phyloP scores from a whole-genome alignment of 2,113 vertebrate species.

The Lophura nycthemera region DNA sequence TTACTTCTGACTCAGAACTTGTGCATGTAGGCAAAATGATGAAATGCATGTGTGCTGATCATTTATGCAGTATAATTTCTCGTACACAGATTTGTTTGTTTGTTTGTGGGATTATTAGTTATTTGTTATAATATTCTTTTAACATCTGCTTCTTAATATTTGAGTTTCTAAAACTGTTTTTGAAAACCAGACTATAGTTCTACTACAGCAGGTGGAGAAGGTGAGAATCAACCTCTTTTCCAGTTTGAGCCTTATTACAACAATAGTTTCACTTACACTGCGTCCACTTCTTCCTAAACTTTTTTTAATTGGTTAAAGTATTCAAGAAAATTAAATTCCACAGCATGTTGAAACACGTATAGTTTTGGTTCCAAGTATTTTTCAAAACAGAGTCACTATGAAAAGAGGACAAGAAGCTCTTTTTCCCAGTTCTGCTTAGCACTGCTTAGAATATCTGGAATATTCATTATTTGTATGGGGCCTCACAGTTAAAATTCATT shows the following conservation, averaged over 20 bases:
- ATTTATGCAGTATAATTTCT: neutral
- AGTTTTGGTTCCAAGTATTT: neutral
- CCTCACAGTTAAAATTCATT: neutral
- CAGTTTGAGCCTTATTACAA: neutral
- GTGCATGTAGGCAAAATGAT: constrained; percentile 13
- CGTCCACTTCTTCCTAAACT: neutral
- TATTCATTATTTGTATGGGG: neutral
- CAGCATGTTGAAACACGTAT: neutral
- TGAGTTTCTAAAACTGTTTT: neutral
- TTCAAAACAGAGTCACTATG: neutral
- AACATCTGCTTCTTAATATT: neutral
- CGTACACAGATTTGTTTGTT: neutral
- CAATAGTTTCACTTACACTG: neutral
- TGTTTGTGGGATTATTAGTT: neutral
- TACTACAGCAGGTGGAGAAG: neutral
- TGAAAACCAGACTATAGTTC: neutral
- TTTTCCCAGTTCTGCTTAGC: neutral
- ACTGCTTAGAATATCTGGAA: neutral
- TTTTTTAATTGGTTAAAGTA: neutral
- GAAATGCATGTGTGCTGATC: neutral
- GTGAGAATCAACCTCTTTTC: neutral
- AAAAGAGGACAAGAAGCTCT: neutral
- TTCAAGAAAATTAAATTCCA: neutral
- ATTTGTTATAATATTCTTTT: neutral
- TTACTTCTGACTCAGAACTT: neutral